These are phyloP conservation scores for Sebastiscus tertius DNA, from an alignment of 2,797 vertebrate species.

Conservation along the genomic window DNA sequence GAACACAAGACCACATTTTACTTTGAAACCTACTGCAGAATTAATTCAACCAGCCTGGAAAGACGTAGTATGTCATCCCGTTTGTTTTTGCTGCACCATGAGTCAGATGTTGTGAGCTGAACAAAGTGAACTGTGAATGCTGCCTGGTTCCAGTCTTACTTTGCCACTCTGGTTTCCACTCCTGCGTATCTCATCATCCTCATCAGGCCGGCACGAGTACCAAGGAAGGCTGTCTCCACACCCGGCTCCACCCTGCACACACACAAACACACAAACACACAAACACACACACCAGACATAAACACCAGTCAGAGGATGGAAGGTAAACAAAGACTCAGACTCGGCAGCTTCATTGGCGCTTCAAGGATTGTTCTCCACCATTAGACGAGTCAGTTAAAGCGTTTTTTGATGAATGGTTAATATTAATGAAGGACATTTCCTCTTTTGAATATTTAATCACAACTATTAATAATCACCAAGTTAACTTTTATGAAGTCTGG, in stretches of 20 bases:
- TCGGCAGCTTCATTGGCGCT: background rate
- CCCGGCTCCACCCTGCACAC: slow-evolving; percentile 80
- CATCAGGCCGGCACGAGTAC: slow-evolving; percentile 91
- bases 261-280: background rate
- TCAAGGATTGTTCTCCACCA: background rate
- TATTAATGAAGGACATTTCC: background rate
- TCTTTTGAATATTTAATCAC: background rate
- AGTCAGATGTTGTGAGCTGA: too few relatives aligned
- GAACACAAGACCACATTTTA: background rate
- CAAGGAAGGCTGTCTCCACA: slow-evolving; percentile 91
- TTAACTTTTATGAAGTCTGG: background rate
- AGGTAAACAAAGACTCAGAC: too few relatives aligned
- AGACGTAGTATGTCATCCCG: background rate
- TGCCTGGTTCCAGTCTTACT: slow-evolving; percentile 66
- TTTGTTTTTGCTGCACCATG: too few relatives aligned
- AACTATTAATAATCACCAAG: too few relatives aligned
- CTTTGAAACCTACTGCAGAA: background rate
- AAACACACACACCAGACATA: background rate
- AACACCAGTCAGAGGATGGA: too few relatives aligned
- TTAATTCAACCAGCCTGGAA: background rate
- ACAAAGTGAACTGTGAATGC: too few relatives aligned
- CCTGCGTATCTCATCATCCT: slow-evolving; percentile 87
- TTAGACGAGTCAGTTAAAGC: too few relatives aligned
- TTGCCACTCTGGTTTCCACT: slow-evolving; percentile 87
- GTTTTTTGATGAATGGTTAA: too few relatives aligned